Evolutionary conservation across 1,140 invertebrate species (phyloP).

Genomic region (Rhagoletis zephyria): DNA sequence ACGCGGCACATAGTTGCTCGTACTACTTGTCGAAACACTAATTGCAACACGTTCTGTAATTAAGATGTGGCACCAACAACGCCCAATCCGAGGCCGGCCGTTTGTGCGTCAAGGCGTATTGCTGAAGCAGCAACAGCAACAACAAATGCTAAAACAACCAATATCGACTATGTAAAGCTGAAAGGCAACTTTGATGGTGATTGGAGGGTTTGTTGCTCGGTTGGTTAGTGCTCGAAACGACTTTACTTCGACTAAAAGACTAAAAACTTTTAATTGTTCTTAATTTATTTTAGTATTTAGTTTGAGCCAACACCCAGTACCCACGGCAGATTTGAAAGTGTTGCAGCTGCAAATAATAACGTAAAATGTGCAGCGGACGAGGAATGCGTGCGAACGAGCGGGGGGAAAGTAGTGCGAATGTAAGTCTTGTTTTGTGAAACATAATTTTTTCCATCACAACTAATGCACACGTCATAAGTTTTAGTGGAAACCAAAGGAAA

Average conservation of each 20-base stretch:
- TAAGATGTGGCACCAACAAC: slow-evolving; percentile 41
- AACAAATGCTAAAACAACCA: not conserved
- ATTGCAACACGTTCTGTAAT: slow-evolving; percentile 41
- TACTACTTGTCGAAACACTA: slow-evolving; percentile 7
- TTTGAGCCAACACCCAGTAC: not conserved
- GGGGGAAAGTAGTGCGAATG: too few relatives aligned
- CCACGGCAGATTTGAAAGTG: not conserved
- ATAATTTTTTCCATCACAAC: too few relatives aligned
- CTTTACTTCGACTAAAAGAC: not conserved
- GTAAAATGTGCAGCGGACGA: too few relatives aligned
- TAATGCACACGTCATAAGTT: too few relatives aligned
- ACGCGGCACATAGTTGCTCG: not conserved
- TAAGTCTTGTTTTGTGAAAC: too few relatives aligned
- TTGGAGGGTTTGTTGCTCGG: not conserved
- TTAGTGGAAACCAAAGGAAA: too few relatives aligned
- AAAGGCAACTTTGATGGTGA: not conserved
- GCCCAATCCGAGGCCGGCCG: not conserved
- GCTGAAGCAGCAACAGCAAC: not conserved
- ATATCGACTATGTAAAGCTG: not conserved
- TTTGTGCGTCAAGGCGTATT: not conserved
- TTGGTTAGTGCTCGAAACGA: not conserved
- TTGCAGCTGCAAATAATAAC: not conserved
- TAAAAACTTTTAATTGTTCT: slow-evolving; percentile 19
- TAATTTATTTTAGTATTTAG: slow-evolving; percentile 27
- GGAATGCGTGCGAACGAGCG: too few relatives aligned